phyloP scores from a whole-genome alignment of 2,797 vertebrate genomes.

The Neosilurus mollespiculum region DNA sequence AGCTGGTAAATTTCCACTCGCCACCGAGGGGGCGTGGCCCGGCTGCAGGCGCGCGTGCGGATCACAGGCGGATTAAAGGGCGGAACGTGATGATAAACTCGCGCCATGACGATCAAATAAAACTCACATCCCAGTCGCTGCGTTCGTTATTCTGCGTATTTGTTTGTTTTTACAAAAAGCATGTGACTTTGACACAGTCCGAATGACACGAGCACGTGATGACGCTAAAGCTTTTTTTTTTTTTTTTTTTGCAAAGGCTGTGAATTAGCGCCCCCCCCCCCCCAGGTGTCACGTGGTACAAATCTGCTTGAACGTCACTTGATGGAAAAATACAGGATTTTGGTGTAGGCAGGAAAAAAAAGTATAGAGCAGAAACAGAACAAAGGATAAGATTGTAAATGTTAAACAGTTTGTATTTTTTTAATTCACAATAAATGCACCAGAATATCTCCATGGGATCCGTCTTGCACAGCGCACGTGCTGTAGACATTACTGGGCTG shows the following conservation, averaged over 20 bases:
- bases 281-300: slow-evolving; percentile 71
- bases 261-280: slow-evolving; percentile 62
- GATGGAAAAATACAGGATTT: slow-evolving; percentile 88
- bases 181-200: slow-evolving; percentile 12
- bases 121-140: neutral
- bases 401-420: neutral
- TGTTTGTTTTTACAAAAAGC: neutral
- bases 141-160: neutral
- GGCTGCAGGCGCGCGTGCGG: slow-evolving; percentile 66
- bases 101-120: neutral
- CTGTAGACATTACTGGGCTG: neutral
- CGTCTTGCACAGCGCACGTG: neutral
- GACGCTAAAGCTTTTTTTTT: neutral
- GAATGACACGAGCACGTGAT: slow-evolving; percentile 14
- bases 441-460: neutral
- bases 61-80: slow-evolving; percentile 35
- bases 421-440: neutral
- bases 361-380: slow-evolving; percentile 36
- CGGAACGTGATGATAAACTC: neutral
- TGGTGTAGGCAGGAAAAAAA: slow-evolving; percentile 54
- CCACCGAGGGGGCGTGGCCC: slow-evolving; percentile 80
- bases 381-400: slow-evolving; percentile 42
- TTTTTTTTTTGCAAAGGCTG: neutral
- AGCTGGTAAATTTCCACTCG: slow-evolving; percentile 88
- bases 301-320: slow-evolving; percentile 79